Base-by-base conservation (phyloP, 2,113 vertebrate genomes). In the Glaucomys volans region DNA sequence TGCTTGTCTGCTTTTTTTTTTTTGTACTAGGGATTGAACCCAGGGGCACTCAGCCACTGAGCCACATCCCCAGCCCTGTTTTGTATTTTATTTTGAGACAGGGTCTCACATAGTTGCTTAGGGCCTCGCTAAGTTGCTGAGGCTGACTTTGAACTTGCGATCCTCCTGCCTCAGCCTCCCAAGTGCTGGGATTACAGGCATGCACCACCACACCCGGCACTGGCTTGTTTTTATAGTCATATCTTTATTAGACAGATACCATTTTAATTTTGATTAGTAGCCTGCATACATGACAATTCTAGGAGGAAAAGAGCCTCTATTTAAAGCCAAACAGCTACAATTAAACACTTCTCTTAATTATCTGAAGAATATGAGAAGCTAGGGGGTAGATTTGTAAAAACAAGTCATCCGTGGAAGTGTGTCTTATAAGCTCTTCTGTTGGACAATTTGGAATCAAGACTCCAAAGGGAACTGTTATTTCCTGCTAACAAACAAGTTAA, bases 381-480 rank as follows among this genome's bases (percentile, higher is more conserved):
- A 47, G n/a, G 84, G 71, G 47, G 79, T 59, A 89, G 79, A 93
- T 91, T 90, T 97, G 42, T 92, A 88, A 92, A 95, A 98, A 79
- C 17, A 87, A 93, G 37, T 76, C 40, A 14, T 93, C 44, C 90
- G 13, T n/a, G 72, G 76, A 97, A 94, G 77, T 67, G 22, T 52
- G 4, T 81, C 88, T 83, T 95, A 44, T 67, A 69, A 93, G 74
- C 30, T 90, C n/a, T 95, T 80, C 67, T 14, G 22, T 87, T 94
- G 77, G 64, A 91, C 57, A 92, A n/a, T 97, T 96, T 92, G 8
- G 44, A 96, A 95, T 88, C 47, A 47, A 79, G 59, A 40, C 62
- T 90, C 96, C 72, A 88, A 96, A 94, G 71, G 40, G 42, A 50
- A 75, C 62, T 57, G 2, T 92, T 86, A 80, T 85, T 93, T 90